Evolutionary conservation across 2,797 vertebrate genomes (phyloP).

Genomic region (Parauchenoglanis ngamensis): DNA sequence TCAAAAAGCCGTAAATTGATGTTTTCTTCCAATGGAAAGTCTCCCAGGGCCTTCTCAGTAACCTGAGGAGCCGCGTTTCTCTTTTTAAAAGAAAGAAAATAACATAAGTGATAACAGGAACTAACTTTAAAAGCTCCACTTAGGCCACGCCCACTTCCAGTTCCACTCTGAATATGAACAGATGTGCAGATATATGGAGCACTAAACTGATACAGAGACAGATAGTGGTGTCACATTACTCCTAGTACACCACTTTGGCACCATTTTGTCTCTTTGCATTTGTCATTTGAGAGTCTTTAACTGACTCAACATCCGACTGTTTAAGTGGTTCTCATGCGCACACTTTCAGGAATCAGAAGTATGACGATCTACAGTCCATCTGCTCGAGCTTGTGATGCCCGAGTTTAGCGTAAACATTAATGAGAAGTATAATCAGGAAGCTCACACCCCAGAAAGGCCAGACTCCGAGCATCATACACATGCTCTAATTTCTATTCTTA

Average conservation of each 20-base stretch:
- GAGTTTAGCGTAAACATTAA: neutral
- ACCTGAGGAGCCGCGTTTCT: neutral
- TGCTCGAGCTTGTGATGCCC: neutral
- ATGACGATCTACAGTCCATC: neutral
- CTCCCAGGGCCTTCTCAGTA: neutral
- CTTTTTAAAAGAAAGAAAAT: neutral
- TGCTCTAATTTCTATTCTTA: constrained; percentile 51
- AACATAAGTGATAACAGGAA: neutral
- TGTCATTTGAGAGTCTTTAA: neutral
- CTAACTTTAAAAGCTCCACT: neutral
- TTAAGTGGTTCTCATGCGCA: neutral
- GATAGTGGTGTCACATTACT: neutral
- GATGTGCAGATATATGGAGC: neutral
- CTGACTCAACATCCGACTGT: neutral
- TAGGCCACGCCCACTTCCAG: constrained; percentile 6
- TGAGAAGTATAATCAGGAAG: neutral
- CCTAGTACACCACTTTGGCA: no score
- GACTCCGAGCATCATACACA: neutral
- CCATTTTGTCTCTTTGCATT: neutral
- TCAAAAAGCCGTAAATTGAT: neutral
- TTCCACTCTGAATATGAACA: neutral
- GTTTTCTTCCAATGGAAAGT: neutral
- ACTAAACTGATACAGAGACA: neutral
- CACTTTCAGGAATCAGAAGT: neutral
- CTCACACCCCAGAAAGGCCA: neutral